Evolutionary conservation across 2,888 invertebrate species (phyloP), one percentile per base, ranked within the genome.

Genomic region (Theretra japonica): DNA sequence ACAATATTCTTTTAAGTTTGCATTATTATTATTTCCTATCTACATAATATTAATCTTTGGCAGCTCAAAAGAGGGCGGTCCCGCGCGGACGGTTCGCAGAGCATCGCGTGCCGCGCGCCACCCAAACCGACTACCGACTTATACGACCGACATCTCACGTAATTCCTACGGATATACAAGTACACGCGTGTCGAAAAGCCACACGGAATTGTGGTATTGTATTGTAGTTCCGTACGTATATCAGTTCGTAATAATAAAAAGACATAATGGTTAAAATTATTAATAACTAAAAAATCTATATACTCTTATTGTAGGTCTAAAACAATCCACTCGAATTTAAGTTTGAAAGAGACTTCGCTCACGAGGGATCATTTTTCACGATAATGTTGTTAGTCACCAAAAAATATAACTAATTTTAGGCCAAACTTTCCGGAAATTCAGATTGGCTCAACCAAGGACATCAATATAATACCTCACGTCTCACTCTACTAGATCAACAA

Each of bases 51-150:
- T 88, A 86, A 74, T 92, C 91, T 90, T 75, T 91, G 91, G 21
- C 72, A 83, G 84, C 25, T 65, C 48, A 65, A 19, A 65, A 65
- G 87, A 88, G 88, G 90, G 91, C 91, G 90, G 88, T 80, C 79
- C 83, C 80, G 82, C 78, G 80, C 81, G 81, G 81, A 82, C 81
- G 88, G 82, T 85, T 83, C 83, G 85, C 86, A 85, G 8, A 23
- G 8, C 87, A 82, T 89, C 91, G 90, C 90, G 91, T 92, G 92
- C 90, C 87, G 76, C 80, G 86, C 87, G 90, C 93, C 91, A 90
- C 92, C 91, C 92, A 92, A 83, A 88, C 86, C 81, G 77, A 88
- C 92, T 91, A 88, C 91, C 82, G 90, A 81, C 56, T n/a, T 30
- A 41, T 53, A 57, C 41, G 41, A 21, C 33, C 57, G 70, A 58